These are phyloP conservation scores for Erpornis zantholeuca DNA, from an alignment of 2,113 vertebrate genomes.

Conservation along the genomic window DNA sequence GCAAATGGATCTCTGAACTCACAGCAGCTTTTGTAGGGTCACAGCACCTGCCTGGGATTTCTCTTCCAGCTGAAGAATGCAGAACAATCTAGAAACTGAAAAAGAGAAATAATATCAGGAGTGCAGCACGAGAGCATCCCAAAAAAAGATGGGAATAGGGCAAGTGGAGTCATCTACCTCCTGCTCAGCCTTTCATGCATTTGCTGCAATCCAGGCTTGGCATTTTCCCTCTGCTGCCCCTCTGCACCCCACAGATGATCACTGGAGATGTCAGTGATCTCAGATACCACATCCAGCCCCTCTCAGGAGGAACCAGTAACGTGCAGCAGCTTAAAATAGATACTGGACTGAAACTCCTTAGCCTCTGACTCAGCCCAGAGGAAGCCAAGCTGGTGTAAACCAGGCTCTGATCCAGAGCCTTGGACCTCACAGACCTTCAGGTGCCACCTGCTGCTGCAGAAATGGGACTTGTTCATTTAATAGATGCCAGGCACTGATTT, in stretches of 20 bases:
- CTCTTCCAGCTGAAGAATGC: neutral
- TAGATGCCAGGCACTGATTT: neutral
- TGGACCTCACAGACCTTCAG: neutral
- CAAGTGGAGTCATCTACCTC: neutral
- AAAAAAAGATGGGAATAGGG: neutral
- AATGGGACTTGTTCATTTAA: no score
- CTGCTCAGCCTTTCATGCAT: neutral
- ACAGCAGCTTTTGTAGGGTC: accelerated
- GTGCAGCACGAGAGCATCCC: neutral
- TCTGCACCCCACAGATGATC: neutral
- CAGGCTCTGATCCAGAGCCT: neutral
- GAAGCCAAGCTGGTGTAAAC: neutral
- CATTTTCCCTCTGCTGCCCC: neutral
- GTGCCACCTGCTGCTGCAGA: neutral
- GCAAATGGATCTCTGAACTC: neutral
- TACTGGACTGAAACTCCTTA: neutral
- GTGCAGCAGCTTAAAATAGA: neutral
- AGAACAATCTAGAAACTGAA: neutral
- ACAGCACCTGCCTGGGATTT: accelerated
- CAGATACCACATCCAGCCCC: neutral
- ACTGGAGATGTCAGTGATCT: neutral
- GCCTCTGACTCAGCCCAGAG: neutral
- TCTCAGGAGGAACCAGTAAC: neutral
- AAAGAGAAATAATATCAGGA: neutral
- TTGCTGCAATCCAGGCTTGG: neutral